Base-by-base conservation (phyloP, 2,888 invertebrate species). In the Brassicogethes aeneus region DNA sequence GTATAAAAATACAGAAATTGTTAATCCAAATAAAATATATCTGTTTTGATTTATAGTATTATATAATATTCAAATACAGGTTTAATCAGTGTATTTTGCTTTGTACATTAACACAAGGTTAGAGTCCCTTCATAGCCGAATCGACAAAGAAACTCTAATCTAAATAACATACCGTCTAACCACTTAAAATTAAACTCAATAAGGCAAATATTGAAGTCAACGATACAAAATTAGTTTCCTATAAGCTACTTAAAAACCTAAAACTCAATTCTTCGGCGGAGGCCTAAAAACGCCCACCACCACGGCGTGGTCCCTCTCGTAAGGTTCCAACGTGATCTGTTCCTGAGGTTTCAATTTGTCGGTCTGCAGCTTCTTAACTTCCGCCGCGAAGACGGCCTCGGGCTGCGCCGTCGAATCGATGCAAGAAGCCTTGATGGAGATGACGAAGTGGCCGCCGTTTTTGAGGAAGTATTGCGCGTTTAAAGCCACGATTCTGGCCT, bases 381-480 rank as follows among this genome's bases (percentile, higher is more conserved):
- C 99, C 0, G 90, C 80, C 0, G 96, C 95, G 65, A 99, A 99
- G 0, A 99, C 99, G 5, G 95, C 95, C 66, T 97, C 97, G 0
- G 99, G 93, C 59, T 90, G 88, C 0, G 99, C 99, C 8, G 97
- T 97, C 0, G 96, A 96, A 69, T 99, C 99, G 62, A 68, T 66
- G 56, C 95, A 97, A 0, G 97, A 97, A 80, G 88, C 91, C 77
- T 99, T 99, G 54, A 99, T 97, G 2, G 97, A 99, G 57, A 99
- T 97, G 43, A 99, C 96, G 61, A 95, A 93, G 63, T 95, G 90
- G 16, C 99, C 99, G n/a, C 86, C 88, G 62, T 93, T 95, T 65
- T 92, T 96, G 17, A 99, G 74, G 71, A 92, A 99, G 67, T 93
- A 82, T 58, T 96, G 94, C 0, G 99, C 88, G 68, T 99, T 99